Conservation (phyloP, 2,113 vertebrate genomes). For the Poeciliopsis turrubarensis region DNA sequence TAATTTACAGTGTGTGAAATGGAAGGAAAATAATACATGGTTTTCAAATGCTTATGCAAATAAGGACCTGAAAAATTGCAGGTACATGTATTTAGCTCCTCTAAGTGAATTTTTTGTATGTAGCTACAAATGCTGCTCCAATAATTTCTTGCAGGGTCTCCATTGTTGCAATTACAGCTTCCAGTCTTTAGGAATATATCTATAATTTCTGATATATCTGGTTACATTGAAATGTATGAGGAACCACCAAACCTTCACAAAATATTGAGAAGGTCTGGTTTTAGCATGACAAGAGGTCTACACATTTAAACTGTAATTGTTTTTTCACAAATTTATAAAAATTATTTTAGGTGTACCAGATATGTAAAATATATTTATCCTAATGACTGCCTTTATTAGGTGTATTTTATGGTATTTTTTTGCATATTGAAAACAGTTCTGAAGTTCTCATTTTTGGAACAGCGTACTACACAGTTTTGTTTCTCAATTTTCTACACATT, state of each 20-base stretch:
- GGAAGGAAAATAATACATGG: not conserved
- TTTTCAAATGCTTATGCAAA: not conserved
- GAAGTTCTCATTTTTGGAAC: not conserved
- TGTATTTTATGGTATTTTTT: not conserved
- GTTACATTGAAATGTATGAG: not conserved
- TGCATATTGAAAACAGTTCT: not conserved
- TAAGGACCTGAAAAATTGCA: not conserved
- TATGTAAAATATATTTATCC: not conserved
- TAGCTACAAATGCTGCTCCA: not conserved
- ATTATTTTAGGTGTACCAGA: not conserved
- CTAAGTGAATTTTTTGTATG: not conserved
- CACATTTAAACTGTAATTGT: not conserved
- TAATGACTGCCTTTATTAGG: not conserved
- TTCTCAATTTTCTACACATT: conserved; percentile 1
- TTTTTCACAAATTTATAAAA: not conserved
- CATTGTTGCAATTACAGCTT: too few species aligned
- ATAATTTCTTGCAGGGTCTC: not conserved
- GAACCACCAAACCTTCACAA: too few species aligned
- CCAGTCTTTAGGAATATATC: too few species aligned
- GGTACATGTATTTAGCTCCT: not conserved
- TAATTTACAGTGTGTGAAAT: not conserved
- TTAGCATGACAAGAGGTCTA: not conserved
- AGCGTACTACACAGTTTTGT: not conserved
- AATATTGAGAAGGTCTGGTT: not conserved
- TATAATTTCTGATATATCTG: not conserved